Base-by-base conservation (phyloP, 2,888 invertebrate genomes). In the Malacosoma neustria region DNA sequence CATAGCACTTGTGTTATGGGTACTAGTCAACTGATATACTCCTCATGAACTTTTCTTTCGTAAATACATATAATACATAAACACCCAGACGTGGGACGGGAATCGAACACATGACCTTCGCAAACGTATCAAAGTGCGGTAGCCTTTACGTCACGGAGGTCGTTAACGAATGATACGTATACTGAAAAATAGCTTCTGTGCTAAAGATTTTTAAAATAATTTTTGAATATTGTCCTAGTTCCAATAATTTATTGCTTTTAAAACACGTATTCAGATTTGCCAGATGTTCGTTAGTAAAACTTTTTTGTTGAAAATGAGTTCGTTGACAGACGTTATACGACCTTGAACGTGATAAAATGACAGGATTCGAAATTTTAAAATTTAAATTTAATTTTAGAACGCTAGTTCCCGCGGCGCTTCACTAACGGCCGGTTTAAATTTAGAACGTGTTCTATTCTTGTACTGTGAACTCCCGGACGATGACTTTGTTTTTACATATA, bases 291-390 rank as follows among this genome's bases (percentile, higher is more conserved):
- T 7, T 22, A 22, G 4, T 22, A 22, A 22, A 39, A 29, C 11
- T 6, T 33, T 32, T 41, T 32, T 11, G 13, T 34, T 34, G 43
- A 38, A 43, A 61, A 61, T 60, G 57, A 43, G 35, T 49, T 43
- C 47, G 60, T 46, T 62, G 65, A 66, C 52, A 48, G 62, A 59
- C 54, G 48, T 53, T 48, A 46, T 46, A 48, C 72, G 79, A 76
- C 82, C 84, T 84, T 84, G 82, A 82, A 77, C 76, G 75, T 81
- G 80, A 79, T 72, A 71, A 74, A 74, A 74, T 54, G 67, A 57
- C 65, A 69, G 67, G 71, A 73, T 73, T 72, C 52, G 65, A 76
- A 76, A 64, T 72, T 71, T 73, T 66, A 77, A 80, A 73, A 66
- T 64, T 22, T 9, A 54, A 61, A 60, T 72, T 69, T 64, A 60